A percentile compares a stretch with the other conserved stretches of the same genome.
phyloP scores from a whole-genome alignment of 2,888 invertebrate genomes.

The Diarsia brunnea region DNA sequence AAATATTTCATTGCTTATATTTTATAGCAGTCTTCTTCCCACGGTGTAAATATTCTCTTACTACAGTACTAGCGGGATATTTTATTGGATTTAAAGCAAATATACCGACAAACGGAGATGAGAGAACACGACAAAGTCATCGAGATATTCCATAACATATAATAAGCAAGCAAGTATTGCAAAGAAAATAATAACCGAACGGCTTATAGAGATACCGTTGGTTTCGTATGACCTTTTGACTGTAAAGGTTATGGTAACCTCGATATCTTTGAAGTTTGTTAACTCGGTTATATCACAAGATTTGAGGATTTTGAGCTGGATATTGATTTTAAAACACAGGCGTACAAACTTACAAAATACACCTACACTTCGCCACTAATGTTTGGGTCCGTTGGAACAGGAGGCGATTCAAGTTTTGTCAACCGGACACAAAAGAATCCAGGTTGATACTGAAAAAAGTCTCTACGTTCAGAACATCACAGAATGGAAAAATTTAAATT shows the following conservation, averaged over 20 bases:
- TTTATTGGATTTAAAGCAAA: slow-evolving; percentile 41
- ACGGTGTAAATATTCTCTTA: slow-evolving; percentile 25
- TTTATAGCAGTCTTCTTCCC: slow-evolving; percentile 21
- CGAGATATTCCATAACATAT: slow-evolving; percentile 44
- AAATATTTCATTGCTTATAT: slow-evolving; percentile 11
- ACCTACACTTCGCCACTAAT: not conserved
- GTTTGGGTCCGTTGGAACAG: not conserved
- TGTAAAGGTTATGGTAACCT: slow-evolving; percentile 40
- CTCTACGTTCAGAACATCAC: too few relatives aligned
- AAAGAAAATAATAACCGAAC: slow-evolving; percentile 64
- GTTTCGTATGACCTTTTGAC: slow-evolving; percentile 49
- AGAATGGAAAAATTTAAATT: too few relatives aligned
- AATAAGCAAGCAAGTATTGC: slow-evolving; percentile 40
- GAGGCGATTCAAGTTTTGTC: not conserved
- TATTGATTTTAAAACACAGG: not conserved
- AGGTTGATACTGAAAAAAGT: not conserved
- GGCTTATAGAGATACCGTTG: slow-evolving; percentile 61
- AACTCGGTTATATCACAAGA: slow-evolving; percentile 24
- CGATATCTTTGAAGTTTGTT: slow-evolving; percentile 15
- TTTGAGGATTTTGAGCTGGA: not conserved
- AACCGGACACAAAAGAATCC: not conserved
- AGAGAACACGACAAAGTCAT: slow-evolving; percentile 37
- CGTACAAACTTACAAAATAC: not conserved
- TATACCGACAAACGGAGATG: slow-evolving; percentile 47
- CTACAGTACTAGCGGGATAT: slow-evolving; percentile 24